Base-by-base conservation (phyloP, 2,888 invertebrate genomes). In the Harpagoxenus sublaevis region DNA sequence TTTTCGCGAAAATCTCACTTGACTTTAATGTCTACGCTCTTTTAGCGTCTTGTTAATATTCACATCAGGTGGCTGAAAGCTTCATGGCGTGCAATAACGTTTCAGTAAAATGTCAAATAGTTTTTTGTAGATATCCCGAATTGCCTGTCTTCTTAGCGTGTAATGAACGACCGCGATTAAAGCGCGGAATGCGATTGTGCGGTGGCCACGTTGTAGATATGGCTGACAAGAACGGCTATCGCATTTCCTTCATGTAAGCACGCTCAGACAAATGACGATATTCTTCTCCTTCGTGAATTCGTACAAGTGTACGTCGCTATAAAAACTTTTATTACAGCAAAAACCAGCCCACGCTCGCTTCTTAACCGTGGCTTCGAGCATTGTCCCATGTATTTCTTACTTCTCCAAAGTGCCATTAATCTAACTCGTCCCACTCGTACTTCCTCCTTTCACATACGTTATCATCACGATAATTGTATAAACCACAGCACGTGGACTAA, bases 121-220 rank as follows among this genome's bases (percentile, higher is more conserved):
- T 66, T 78, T 55, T 68, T 31, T 3, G 68, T 55, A 12, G n/a
- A 10, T 60, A 45, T 57, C 48, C 23, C n/a, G 15, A 70, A 71
- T 57, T 71, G 31, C 45, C 45, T 60, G 60, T 71, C 78, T 70
- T 48, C 57, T 71, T 60, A 28, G 18, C 48, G 60, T 48, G 60
- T 79, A 79, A 79, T 18, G 57, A 79, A 79, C 71, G 79, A 39
- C 60, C 4, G 35, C 71, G 60, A 79, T 79, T 79, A 79, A 71
- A 60, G 57, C 15, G 28, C 12, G 71, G 48, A 71, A 79, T 71
- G 71, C 71, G 78, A 78, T 70, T 78, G 70, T 45, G 79, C 45
- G 42, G 10, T 48, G 6, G 77, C n/a, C 35, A 48, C 23, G 70
- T 35, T 57, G 57, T 70, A 45, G 42, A 66, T 6, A n/a, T 66